Base-by-base conservation (phyloP, 1,140 invertebrate genomes). In the Cherax destructor region DNA sequence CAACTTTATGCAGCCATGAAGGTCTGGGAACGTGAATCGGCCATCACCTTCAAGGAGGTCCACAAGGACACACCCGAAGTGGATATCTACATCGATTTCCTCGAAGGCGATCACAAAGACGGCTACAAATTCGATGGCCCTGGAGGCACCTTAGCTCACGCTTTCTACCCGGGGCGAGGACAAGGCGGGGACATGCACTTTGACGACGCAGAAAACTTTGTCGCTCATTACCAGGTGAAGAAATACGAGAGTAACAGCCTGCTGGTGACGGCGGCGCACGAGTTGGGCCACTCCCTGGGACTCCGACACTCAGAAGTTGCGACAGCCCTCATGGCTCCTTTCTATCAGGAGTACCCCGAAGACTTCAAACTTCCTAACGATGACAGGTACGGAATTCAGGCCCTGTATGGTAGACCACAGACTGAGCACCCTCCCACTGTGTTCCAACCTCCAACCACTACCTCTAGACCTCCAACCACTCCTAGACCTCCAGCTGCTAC, bases 41-140 rank as follows among this genome's bases (percentile, higher is more conserved):
- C 9, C 1, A 30, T 91, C 2, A 77, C 13, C n/a, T 91, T 91
- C 41, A 61, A 6, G 10, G 88, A 90, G 21, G 88, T 83, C 0
- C 72, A 91, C 30, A 86, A 86, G 72, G 65, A 92, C 9, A 24
- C 56, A 10, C 41, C 74, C 6, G 30, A 89, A 21, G 79, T 90
- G 4, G 92, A 92, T 59, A 92, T 92, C 9, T 81, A 83, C 11
- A 72, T 92, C 21, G 79, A 83, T 69, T 92, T 92, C 72, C 78
- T 79, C 94, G 97, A 97, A 93, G 95, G 96, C 91, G 96, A 96
- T 94, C 98, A 99, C 94, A 97, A 96, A 72, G 97, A 98, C 94
- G 97, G 94, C 1, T 94, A 95, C 86, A 86, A 93, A 6, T 95
- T 95, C 92, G 95, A 95, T 92, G 94, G 94, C 5, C 92, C 85